Evolutionary conservation across 2,797 vertebrate genomes (phyloP), one percentile per base, ranked within the genome.

Genomic region (Benthosema pterotum): DNA sequence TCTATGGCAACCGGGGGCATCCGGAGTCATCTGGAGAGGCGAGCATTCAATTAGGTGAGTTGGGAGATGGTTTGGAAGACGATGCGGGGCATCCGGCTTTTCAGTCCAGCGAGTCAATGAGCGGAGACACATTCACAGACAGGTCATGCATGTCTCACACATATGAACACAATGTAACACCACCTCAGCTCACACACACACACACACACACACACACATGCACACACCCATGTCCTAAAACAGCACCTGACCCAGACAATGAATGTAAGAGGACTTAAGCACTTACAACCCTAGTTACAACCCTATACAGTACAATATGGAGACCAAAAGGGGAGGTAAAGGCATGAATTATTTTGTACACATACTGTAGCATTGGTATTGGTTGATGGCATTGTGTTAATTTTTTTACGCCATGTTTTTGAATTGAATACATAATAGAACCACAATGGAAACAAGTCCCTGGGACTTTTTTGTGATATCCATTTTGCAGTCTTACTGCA

Each of bases 181-280:
- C 18, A 55, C 46, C 54, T n/a, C n/a, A n/a, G n/a, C n/a, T n/a
- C 50, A 51, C 11, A 1, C 16, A 50, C 14, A 52, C 32, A 47
- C 11, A 52, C 52, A 56, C 57, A 67, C 56, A 43, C 32, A 43
- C 32, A 60, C 19, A 54, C 43, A 50, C 65, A n/a, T n/a, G n/a
- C n/a, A n/a, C 42, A 45, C 45, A 67, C 25, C 16, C 47, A 32
- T 15, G 48, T 8, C 42, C 46, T 53, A 82, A 88, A 85, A 86
- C 73, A 78, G 77, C 62, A 71, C 69, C 66, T 64, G 72, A 82
- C 68, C 79, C 64, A 84, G 80, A 86, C 83, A 79, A 75, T 73
- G 65, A 71, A 67, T 80, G 71, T 70, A 67, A 75, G 60, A 71
- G 67, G 54, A 38, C 7, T 38, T 38, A 15, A 5, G 8, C 6